Conservation (phyloP, 1,140 invertebrate species). For the Drosophila albomicans region DNA sequence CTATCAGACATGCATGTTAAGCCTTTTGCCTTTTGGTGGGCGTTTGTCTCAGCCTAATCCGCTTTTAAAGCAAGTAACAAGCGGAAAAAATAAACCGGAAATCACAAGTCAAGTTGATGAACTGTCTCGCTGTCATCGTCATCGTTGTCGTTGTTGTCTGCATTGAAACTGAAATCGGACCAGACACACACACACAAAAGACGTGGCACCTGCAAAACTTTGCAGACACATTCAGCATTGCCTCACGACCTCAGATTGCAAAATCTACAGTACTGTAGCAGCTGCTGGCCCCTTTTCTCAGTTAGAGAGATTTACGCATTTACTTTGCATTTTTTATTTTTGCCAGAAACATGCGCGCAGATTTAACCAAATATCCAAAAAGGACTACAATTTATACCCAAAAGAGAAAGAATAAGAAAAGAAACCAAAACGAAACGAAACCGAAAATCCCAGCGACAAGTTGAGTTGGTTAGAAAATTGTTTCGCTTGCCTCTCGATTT, state of each 20-base stretch:
- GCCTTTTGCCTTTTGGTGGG: conserved; percentile 55
- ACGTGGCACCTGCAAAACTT: conserved; percentile 81
- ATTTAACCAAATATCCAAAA: conserved; percentile 74
- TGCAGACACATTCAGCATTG: conserved; percentile 72
- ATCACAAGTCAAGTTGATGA: conserved; percentile 83
- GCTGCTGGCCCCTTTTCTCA: conserved; percentile 34
- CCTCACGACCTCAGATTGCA: not conserved
- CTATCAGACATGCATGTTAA: conserved; percentile 59
- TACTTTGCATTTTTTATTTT: conserved; percentile 83
- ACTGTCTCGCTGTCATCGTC: conserved; percentile 69
- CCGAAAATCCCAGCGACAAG: conserved; percentile 50
- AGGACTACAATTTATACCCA: conserved; percentile 54
- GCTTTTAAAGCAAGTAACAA: conserved; percentile 76
- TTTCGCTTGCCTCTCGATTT: conserved; percentile 73
- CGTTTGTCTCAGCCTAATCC: conserved; percentile 79
- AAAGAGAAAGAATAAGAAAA: conserved; percentile 31
- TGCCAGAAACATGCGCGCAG: conserved; percentile 79
- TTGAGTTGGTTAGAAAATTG: conserved; percentile 74
- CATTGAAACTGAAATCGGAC: conserved; percentile 61
- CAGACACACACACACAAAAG: conserved; percentile 69
- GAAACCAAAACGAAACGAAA: conserved; percentile 5
- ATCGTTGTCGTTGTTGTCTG: conserved; percentile 50
- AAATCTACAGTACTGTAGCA: conserved; percentile 3
- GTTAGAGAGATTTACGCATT: conserved; percentile 84
- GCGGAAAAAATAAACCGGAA: conserved; percentile 67